Evolutionary conservation across 2,797 vertebrate genomes (phyloP), one percentile per base, ranked within the genome.

Genomic region (Sebastiscus albofasciatus): DNA sequence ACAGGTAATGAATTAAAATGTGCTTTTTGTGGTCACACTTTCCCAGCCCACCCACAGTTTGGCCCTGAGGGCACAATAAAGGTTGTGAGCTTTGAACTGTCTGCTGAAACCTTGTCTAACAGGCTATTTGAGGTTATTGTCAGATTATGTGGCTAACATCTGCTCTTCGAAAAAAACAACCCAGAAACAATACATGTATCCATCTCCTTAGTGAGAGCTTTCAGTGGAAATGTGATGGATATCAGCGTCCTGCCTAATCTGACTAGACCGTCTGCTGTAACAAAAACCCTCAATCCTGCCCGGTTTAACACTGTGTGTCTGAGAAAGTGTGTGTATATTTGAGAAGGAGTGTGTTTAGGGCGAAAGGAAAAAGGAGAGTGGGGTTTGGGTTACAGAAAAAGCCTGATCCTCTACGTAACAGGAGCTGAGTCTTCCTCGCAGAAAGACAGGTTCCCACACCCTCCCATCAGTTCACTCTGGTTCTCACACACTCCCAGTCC

Each of bases 371-470:
- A 78, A 78, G 33, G 36, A 89, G 82, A 75, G 77, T 36, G 61
- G 77, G 84, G 46, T 60, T 88, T 54, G n/a, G 54, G 88, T 93
- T 91, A 78, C 90, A 76, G 81, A 34, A 11, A 39, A 39, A 83
- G 71, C 67, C 85, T 54, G 59, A 79, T 83, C 66, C 27, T 74
- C 64, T 55, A 46, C 55, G 92, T 85, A 92, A 93, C 81, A 69
- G 52, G 85, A 93, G 80, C 86, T 10, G 42, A 52, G 77, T 70
- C 79, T 85, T 84, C 74, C 72, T 86, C 1, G 5, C 59, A 56
- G 76, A 80, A 69, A 61, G 90, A 92, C 89, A 90, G 87, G 87
- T 95, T 95, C 94, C 93, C 94, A 94, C 94, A 94, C 89, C 85
- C 92, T 91, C 84, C 81, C 81, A 71, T 61, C 69, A 59, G 55